Evolutionary conservation across 1,140 invertebrate species (phyloP).

Genomic region (Halictus rubicundus): DNA sequence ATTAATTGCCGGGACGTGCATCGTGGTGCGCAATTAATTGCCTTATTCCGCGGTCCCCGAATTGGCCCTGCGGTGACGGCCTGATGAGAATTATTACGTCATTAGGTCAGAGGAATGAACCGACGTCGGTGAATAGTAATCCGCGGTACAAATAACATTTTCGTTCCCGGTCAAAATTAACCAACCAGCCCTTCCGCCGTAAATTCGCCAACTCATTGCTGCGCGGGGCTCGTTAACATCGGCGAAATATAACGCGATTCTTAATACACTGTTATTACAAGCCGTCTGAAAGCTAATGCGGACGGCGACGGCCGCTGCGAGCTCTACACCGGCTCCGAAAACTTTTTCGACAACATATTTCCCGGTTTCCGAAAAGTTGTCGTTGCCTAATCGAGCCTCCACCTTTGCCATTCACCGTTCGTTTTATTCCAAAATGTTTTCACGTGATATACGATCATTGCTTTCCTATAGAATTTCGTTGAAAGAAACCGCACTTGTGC

Average conservation of each 20-base stretch:
- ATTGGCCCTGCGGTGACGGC: slow-evolving; percentile 50
- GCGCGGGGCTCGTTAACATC: not conserved
- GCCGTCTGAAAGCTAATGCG: not conserved
- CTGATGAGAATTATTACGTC: slow-evolving; percentile 59
- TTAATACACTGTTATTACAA: not conserved
- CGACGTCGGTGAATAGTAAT: slow-evolving; percentile 31
- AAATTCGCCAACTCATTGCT: slow-evolving; percentile 6
- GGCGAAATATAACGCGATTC: not conserved
- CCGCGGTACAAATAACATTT: slow-evolving; percentile 45
- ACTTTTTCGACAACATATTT: no score
- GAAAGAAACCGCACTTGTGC: no score
- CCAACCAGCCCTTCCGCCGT: not conserved
- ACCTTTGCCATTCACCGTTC: no score
- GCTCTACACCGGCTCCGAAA: no score
- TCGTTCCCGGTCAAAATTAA: slow-evolving; percentile 12
- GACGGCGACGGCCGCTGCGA: no score
- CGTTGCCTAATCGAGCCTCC: no score
- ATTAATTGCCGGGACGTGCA: slow-evolving; percentile 66
- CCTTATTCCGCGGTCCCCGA: slow-evolving; percentile 52
- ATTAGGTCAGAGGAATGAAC: slow-evolving; percentile 49
- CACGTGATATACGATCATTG: no score
- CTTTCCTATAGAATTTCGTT: no score
- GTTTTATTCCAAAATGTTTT: no score
- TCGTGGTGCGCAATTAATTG: slow-evolving; percentile 66
- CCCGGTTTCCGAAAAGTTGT: no score